Evolutionary conservation across 1,140 invertebrate species (phyloP), one percentile per base, ranked within the genome.

Genomic region (Teleopsis dalmanni): DNA sequence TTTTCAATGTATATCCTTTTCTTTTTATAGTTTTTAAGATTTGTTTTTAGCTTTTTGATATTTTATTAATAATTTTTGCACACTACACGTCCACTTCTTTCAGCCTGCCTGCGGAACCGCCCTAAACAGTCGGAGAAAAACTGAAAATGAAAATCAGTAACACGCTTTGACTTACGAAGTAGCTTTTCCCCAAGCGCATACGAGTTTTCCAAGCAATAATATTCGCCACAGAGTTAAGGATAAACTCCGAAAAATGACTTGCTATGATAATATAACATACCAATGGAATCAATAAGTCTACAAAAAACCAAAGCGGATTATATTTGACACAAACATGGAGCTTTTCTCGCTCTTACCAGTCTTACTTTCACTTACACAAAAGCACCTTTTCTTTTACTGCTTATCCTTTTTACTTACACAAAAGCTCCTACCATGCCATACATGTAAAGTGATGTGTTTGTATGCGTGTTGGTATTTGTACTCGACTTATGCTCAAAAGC

Each of bases 111-210:
- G 64, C 61, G 65, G 65, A 67, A 67, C 65, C 65, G 65, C 65
- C 65, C 65, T 67, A 67, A 67, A 67, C 63, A 65, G 65, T 65
- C 59, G 50, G 63, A 64, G 62, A 60, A 66, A 61, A 66, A 67
- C 64, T 67, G 63, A 65, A 64, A 67, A 62, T 65, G 60, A 62
- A 65, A 67, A 64, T 66, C 25, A 38, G 22, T 31, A 35, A 34
- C 35, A 29, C 41, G 26, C 34, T 49, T 29, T 22, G 22, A 16
- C 19, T n/a, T n/a, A n/a, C n/a, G n/a, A n/a, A n/a, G n/a, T 26
- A 25, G 37, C 40, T 31, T 29, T 29, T 11, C 37, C 36, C 35
- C 31, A 36, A 21, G n/a, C 19, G 18, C 13, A 19, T 25, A 37
- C 23, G 35, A 36, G 26, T 21, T 10, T 14, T 27, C 37, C 35